phyloP scores from a whole-genome alignment of 2,113 vertebrate species.

The Coturnix japonica region DNA sequence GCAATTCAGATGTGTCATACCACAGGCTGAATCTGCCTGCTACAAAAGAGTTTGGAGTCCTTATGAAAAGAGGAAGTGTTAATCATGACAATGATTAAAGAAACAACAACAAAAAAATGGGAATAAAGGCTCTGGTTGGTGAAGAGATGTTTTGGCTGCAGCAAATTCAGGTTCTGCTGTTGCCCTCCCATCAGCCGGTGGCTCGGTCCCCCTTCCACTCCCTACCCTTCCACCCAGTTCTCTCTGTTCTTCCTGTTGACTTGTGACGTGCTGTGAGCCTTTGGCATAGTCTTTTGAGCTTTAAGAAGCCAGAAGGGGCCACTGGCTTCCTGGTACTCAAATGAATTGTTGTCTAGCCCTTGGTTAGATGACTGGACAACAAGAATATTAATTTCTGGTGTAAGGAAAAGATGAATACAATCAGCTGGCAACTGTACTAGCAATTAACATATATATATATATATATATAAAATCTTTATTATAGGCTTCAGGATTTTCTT shows the following conservation, averaged over 20 bases:
- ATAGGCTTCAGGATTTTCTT: background rate
- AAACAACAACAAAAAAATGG: background rate
- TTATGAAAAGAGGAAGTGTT: constrained; percentile 17
- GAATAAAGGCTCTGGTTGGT: background rate
- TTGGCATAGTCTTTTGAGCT: background rate
- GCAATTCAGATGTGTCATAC: background rate
- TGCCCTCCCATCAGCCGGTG: background rate
- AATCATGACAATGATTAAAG: constrained; percentile 11
- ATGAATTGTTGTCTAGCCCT: background rate
- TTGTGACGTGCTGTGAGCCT: background rate
- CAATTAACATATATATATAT: too few relatives aligned
- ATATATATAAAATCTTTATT: too few relatives aligned
- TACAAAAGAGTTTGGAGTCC: background rate
- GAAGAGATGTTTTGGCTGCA: background rate
- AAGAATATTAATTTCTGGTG: background rate
- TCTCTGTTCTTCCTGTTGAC: accelerated
- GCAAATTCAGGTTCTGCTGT: background rate
- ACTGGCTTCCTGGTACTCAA: background rate
- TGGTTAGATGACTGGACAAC: background rate
- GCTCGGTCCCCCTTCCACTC: background rate
- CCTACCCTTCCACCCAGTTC: background rate
- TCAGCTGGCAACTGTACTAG: background rate
- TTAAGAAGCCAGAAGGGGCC: background rate
- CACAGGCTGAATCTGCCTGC: background rate
- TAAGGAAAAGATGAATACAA: background rate